Evolutionary conservation across 2,797 vertebrate genomes (phyloP).

Genomic region (Paramormyrops hopkinsi): DNA sequence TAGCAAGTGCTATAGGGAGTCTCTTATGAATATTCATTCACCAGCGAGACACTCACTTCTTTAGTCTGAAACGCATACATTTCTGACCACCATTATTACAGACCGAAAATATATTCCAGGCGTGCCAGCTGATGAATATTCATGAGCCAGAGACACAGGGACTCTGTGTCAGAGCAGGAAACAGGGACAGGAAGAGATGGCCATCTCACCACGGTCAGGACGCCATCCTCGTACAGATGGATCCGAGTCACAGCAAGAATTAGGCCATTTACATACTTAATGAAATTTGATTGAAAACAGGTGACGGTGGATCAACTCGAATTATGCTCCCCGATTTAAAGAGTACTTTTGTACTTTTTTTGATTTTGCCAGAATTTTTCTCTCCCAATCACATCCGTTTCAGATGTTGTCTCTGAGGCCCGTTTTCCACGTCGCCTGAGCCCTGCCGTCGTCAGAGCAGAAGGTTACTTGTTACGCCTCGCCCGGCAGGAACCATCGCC

Average conservation of each 20-base stretch:
- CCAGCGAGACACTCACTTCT: constrained; percentile 1
- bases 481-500: not conserved
- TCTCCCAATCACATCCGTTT: not conserved
- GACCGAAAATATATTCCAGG: constrained; percentile 7
- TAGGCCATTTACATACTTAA: not conserved
- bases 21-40: constrained; percentile 13
- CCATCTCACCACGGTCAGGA: not conserved
- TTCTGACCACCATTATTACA: not conserved
- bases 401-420: not conserved
- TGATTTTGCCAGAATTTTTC: not conserved
- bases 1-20: not conserved
- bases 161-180: not conserved
- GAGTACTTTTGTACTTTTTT: not conserved
- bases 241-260: not conserved
- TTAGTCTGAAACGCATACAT: constrained; percentile 1
- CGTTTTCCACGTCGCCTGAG: not conserved
- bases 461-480: not conserved
- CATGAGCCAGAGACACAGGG: not conserved
- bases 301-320: not conserved
- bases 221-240: not conserved
- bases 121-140: constrained; percentile 4
- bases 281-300: not conserved
- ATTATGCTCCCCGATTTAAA: not conserved
- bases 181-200: not conserved
- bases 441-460: not conserved